These are phyloP conservation scores for Eospalax fontanierii DNA, from an alignment of 2,797 vertebrate genomes.

Conservation along the genomic window DNA sequence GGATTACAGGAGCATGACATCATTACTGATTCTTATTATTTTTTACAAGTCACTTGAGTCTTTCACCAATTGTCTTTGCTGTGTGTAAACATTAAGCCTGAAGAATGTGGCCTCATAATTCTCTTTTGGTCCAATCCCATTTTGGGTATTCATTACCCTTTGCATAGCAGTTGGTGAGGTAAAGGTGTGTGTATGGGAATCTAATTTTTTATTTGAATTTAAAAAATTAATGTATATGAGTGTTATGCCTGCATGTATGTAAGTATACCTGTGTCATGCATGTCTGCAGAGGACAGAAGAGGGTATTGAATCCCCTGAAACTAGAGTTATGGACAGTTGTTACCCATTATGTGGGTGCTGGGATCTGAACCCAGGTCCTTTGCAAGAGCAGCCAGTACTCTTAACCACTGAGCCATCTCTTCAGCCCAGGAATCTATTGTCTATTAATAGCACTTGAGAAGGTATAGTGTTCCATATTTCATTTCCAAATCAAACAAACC, in stretches of 20 bases:
- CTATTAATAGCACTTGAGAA: constrained; percentile 31
- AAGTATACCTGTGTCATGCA: no score
- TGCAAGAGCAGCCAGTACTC: no score
- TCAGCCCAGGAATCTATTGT: neutral
- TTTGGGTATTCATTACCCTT: constrained; percentile 31
- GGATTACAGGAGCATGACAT: neutral
- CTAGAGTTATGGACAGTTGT: no score
- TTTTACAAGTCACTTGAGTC: neutral
- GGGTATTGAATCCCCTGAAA: no score
- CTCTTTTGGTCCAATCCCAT: neutral
- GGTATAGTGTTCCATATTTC: neutral
- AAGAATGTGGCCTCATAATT: neutral
- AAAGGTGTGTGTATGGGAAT: no score
- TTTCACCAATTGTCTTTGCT: constrained; percentile 24
- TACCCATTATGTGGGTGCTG: no score
- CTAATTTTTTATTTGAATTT: no score
- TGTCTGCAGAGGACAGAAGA: no score
- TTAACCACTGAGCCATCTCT: no score
- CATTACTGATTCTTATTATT: neutral
- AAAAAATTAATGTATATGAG: no score
- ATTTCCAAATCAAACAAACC: constrained; percentile 64
- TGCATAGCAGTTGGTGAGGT: constrained; percentile 21
- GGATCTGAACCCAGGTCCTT: no score
- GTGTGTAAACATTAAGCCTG: constrained; percentile 39
- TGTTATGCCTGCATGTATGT: no score